A percentile compares a stretch with the other conserved stretches of the same genome.
These are phyloP conservation scores for Grapholita molesta DNA, from an alignment of 1,140 invertebrate species.

Conservation along the genomic window DNA sequence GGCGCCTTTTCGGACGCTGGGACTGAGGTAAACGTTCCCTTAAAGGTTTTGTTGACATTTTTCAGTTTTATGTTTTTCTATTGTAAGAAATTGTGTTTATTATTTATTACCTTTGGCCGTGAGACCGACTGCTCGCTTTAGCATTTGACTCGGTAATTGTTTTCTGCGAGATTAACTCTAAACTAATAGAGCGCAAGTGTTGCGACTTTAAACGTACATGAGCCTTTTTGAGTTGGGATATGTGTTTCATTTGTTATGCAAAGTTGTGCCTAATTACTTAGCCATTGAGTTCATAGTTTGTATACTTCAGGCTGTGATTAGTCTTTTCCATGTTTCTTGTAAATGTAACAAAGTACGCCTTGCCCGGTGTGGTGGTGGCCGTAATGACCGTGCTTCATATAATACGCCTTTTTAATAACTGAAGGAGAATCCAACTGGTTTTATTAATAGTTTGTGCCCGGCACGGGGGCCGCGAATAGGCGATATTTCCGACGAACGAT, in stretches of 20 bases:
- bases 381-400: background rate
- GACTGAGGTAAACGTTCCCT: conserved; percentile 14
- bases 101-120: conserved; percentile 46
- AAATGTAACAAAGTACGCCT: background rate
- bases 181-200: background rate
- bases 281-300: background rate
- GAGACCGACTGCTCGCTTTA: conserved; percentile 19
- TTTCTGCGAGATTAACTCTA: conserved; percentile 18
- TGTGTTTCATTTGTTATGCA: background rate
- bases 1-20: background rate
- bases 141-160: conserved; percentile 49
- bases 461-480: background rate
- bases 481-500: too few relatives aligned
- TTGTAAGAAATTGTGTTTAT: conserved; percentile 63
- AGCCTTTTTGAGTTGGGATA: background rate
- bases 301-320: background rate
- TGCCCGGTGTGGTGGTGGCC: background rate
- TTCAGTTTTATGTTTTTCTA: conserved; percentile 55
- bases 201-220: background rate
- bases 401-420: background rate
- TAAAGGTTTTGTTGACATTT: conserved; percentile 56
- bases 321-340: background rate
- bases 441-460: background rate
- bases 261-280: background rate
- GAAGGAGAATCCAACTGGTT: background rate